Conservation (phyloP, 2,888 invertebrate species). For the Drosophila subquinaria region DNA sequence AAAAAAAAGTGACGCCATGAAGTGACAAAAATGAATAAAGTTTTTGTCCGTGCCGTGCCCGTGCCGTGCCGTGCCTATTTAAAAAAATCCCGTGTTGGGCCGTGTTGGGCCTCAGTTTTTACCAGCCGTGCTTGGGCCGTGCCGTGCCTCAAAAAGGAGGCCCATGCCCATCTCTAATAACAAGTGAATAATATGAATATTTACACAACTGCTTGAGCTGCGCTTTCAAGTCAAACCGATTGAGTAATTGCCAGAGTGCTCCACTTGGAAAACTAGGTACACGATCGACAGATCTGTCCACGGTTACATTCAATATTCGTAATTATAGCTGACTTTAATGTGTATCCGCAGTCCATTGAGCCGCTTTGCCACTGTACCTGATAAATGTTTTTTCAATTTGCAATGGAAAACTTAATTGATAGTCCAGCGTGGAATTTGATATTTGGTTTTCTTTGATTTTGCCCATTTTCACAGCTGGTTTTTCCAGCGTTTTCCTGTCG, state of each 20-base stretch:
- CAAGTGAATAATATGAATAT: slow-evolving; percentile 31
- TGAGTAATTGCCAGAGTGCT: slow-evolving; percentile 31
- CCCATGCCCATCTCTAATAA: too few species aligned
- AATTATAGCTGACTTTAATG: slow-evolving; percentile 46
- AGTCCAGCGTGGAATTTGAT: slow-evolving; percentile 29
- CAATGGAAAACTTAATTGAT: slow-evolving; percentile 53
- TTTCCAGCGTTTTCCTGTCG: slow-evolving; percentile 44
- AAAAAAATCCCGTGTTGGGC: too few species aligned
- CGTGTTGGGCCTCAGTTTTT: too few species aligned
- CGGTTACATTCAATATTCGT: slow-evolving; percentile 34
- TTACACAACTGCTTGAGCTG: slow-evolving; percentile 27
- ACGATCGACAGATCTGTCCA: slow-evolving; percentile 16
- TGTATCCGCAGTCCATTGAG: slow-evolving; percentile 48
- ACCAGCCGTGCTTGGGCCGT: too few species aligned
- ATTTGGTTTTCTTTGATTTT: neutral
- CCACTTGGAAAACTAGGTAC: slow-evolving; percentile 34
- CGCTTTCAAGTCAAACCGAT: slow-evolving; percentile 20
- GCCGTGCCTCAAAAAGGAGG: too few species aligned
- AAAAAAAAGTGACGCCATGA: too few species aligned
- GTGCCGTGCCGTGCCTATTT: too few species aligned
- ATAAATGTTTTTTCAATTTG: slow-evolving; percentile 47
- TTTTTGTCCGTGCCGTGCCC: too few species aligned
- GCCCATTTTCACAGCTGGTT: slow-evolving; percentile 43
- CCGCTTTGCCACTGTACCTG: slow-evolving; percentile 12
- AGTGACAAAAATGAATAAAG: too few species aligned